phyloP scores from a whole-genome alignment of 2,797 vertebrate genomes.

The Coccyzus lansbergi region DNA sequence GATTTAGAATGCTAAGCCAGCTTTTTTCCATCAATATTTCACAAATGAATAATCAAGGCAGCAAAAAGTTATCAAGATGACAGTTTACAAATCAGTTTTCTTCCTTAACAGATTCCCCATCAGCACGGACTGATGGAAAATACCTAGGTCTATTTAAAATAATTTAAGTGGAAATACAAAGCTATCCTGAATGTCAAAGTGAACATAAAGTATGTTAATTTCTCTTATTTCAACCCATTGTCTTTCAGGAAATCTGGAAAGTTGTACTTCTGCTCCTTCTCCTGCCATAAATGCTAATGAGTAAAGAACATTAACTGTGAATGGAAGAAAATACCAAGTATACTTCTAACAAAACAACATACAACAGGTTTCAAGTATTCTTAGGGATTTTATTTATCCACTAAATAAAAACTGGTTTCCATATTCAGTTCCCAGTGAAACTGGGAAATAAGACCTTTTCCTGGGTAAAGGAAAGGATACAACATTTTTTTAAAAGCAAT shows the following conservation, averaged over 20 bases:
- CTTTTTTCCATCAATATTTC: background rate
- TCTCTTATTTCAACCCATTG: slow-evolving; percentile 14
- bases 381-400: slow-evolving; percentile 22
- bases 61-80: background rate
- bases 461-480: background rate
- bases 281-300: background rate
- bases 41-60: background rate
- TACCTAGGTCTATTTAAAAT: background rate
- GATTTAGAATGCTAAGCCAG: background rate
- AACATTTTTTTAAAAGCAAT: background rate
- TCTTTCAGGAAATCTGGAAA: slow-evolving; percentile 78
- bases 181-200: background rate
- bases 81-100: background rate
- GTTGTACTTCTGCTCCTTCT: slow-evolving; percentile 33
- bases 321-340: background rate
- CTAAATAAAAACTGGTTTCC: background rate
- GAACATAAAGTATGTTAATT: background rate
- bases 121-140: background rate
- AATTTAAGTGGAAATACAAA: background rate
- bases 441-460: slow-evolving; percentile 3
- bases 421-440: slow-evolving; percentile 44
- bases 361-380: background rate
- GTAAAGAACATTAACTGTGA: background rate
- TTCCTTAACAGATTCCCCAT: background rate
- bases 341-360: background rate